Percentiles rank a stretch among this genome's conserved stretches.
These are phyloP conservation scores for Polydrusus tereticollis DNA, from an alignment of 2,888 invertebrate species.

Conservation along the genomic window DNA sequence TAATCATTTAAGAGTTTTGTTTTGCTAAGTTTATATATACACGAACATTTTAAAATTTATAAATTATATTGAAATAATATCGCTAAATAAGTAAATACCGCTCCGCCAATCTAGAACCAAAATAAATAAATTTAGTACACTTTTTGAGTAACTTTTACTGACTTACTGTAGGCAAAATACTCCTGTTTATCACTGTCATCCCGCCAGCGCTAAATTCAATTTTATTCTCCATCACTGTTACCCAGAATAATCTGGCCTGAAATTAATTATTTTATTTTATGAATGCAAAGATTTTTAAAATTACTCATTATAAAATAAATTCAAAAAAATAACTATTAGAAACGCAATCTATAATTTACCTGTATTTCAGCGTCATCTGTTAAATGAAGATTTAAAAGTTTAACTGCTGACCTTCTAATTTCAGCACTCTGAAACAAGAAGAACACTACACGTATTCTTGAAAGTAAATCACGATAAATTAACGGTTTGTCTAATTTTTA, in stretches of 20 bases:
- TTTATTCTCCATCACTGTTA: slow-evolving; percentile 2
- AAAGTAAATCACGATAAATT: too few relatives aligned
- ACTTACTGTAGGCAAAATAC: slow-evolving; percentile 36
- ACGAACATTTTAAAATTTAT: too few relatives aligned
- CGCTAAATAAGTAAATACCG: slow-evolving; percentile 36
- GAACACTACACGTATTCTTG: too few relatives aligned
- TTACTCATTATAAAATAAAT: too few relatives aligned
- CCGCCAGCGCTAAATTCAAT: slow-evolving; percentile 28
- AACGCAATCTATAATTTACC: slow-evolving; percentile 7
- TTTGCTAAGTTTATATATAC: too few relatives aligned
- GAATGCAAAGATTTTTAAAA: too few relatives aligned
- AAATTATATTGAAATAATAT: slow-evolving; percentile 38
- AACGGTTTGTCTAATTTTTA: too few relatives aligned
- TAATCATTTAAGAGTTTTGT: too few relatives aligned
- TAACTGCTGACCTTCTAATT: slow-evolving; percentile 2
- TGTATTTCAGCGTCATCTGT: slow-evolving; percentile 21
- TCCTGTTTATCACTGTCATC: slow-evolving; percentile 24
- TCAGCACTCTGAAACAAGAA: slow-evolving; percentile 17
- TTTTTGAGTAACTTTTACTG: background rate
- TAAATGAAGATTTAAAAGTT: slow-evolving; percentile 11
- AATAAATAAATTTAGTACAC: background rate
- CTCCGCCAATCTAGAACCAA: slow-evolving; percentile 29
- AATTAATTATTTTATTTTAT: background rate
- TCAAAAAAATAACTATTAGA: too few relatives aligned
- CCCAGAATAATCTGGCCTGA: background rate